Evolutionary conservation across 2,888 invertebrate genomes (phyloP), one percentile per base, ranked within the genome.

Genomic region (Oscheius myriophilus): DNA sequence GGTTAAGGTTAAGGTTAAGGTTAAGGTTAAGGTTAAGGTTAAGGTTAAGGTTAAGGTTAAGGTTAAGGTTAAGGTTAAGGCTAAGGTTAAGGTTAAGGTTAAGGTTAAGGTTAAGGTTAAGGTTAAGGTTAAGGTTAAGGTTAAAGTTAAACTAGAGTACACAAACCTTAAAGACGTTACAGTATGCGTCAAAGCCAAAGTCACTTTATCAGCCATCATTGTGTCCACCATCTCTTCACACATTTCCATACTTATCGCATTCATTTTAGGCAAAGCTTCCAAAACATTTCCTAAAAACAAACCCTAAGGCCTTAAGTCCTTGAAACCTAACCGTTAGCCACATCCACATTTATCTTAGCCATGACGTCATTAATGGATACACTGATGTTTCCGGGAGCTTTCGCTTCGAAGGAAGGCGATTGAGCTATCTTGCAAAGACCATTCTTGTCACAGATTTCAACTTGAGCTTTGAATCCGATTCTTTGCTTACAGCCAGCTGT

Each of bases 401-500:
- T 59, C 1, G 75, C 62, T 6, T 7, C 16, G n/a, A 79, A 73
- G 2, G 59, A 41, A 25, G 46, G 67, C 1, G 76, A 72, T 49
- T 75, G 69, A 18, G 67, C 62, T 4, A 66, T 67, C 18, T 52
- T 70, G 54, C 81, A 81, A 23, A 79, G 73, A 11, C 66, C 73
- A 11, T 71, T 46, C 45, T 64, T 65, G 52, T 79, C 79, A 58
- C 81, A 81, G 2, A 76, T 75, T 33, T 78, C 75, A 23, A 81
- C 21, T 11, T 76, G 21, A 0, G 75, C 79, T 43, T 68, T 57
- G 18, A 69, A 74, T 3, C 75, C 80, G 25, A 73, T 61, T 12
- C 79, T 67, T 1, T 68, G 55, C 11, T 67, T 64, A 67, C 81
- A 81, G 43, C 70, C 71, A n/a, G 71, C 68, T 16, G 64, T 16